A percentile compares a stretch with the other conserved stretches of the same genome.
Conservation (phyloP, 2,888 invertebrate genomes). For the Nymphalis polychloros region DNA sequence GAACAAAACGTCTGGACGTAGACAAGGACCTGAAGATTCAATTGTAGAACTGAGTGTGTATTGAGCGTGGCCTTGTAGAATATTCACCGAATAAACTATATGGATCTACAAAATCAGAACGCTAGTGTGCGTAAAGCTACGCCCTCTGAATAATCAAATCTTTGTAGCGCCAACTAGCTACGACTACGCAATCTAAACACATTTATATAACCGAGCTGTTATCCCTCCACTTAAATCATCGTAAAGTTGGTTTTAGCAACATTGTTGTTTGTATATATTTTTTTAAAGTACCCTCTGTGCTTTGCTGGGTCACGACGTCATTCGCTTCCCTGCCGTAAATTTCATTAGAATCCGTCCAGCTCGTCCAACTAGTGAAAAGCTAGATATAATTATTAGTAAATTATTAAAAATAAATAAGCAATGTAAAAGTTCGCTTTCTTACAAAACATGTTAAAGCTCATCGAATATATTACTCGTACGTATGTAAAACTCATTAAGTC, state of each 20-base stretch:
- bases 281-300: too few species aligned
- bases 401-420: too few species aligned
- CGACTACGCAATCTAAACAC: background rate
- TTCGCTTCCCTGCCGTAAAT: too few species aligned
- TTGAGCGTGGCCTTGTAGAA: constrained; percentile 10
- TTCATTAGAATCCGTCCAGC: too few species aligned
- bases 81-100: constrained; percentile 3
- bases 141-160: background rate
- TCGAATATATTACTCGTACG: background rate
- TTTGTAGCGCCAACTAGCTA: constrained; percentile 1
- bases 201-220: background rate
- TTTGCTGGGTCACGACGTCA: too few species aligned
- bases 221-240: background rate
- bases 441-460: too few species aligned
- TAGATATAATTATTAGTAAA: too few species aligned
- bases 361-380: too few species aligned
- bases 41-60: background rate
- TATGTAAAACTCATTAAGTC: background rate
- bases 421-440: too few species aligned
- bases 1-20: constrained; percentile 9
- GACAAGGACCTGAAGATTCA: background rate
- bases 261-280: too few species aligned
- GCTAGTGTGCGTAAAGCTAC: constrained; percentile 4
- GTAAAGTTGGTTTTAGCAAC: too few species aligned
- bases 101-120: background rate